Evolutionary conservation across 2,888 invertebrate genomes (phyloP).

Genomic region (Crocallis elinguaria): DNA sequence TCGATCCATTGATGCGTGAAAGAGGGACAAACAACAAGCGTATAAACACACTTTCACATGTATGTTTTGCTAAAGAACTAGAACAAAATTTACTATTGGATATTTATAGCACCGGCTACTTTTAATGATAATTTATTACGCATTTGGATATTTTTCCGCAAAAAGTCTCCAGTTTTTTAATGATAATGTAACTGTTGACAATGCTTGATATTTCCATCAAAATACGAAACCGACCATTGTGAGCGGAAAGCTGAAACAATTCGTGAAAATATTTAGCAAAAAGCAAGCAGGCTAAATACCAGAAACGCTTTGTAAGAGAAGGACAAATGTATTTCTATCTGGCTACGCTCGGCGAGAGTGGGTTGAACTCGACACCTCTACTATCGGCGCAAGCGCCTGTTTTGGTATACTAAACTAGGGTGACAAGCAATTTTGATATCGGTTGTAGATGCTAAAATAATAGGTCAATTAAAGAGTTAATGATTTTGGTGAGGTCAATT

Average conservation of each 20-base stretch:
- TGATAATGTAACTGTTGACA: constrained; percentile 8
- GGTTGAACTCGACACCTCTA: constrained; percentile 76
- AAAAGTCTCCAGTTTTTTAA: no score
- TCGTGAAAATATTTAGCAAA: constrained; percentile 45
- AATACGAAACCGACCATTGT: constrained; percentile 28
- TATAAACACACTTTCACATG: no score
- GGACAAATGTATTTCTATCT: constrained; percentile 69
- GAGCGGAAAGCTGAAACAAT: constrained; percentile 39
- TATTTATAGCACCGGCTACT: no score
- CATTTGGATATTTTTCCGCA: not conserved
- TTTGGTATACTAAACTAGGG: constrained; percentile 70
- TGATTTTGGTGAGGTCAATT: not conserved
- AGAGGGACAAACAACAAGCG: no score
- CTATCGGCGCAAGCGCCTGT: constrained; percentile 71
- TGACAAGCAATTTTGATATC: constrained; percentile 62
- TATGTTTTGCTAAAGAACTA: no score
- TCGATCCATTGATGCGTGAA: no score
- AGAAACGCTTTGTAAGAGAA: constrained; percentile 58
- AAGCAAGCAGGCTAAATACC: constrained; percentile 49
- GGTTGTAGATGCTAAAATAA: not conserved
- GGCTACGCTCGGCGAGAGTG: constrained; percentile 55
- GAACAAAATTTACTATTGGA: no score
- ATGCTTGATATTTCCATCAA: constrained; percentile 23
- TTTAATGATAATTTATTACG: not conserved
- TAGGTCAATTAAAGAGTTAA: not conserved